phyloP scores from a whole-genome alignment of 1,140 invertebrate species.

The Drosophila kohkoa region DNA sequence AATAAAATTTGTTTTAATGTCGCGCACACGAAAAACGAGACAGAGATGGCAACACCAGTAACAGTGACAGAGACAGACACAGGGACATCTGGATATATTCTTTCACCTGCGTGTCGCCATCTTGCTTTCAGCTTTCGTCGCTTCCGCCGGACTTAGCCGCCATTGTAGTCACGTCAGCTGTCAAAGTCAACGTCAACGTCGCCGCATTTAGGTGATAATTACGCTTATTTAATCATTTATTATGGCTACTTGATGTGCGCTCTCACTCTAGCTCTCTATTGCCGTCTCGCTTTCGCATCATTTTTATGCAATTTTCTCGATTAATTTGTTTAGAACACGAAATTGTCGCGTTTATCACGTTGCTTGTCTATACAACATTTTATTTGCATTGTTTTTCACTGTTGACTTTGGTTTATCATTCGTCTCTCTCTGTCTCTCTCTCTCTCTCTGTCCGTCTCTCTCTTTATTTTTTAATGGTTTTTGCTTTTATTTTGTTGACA shows the following conservation, averaged over 20 bases:
- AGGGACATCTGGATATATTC: background rate
- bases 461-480: background rate
- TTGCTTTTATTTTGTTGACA: slow-evolving; percentile 35
- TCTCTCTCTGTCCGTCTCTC: background rate
- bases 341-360: slow-evolving; percentile 78
- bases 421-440: too few relatives aligned
- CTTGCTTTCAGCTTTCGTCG: slow-evolving; percentile 30
- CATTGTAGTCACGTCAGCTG: slow-evolving; percentile 45
- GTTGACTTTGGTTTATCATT: slow-evolving; percentile 28
- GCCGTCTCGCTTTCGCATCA: background rate
- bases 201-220: slow-evolving; percentile 76
- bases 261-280: slow-evolving; percentile 11
- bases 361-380: slow-evolving; percentile 36
- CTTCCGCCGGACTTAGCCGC: slow-evolving; percentile 1
- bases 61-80: background rate
- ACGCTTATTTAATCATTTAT: slow-evolving; percentile 82
- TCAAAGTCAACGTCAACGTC: slow-evolving; percentile 11
- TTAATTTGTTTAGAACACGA: slow-evolving; percentile 76
- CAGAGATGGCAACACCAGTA: background rate
- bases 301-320: slow-evolving; percentile 55
- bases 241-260: slow-evolving; percentile 64
- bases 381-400: slow-evolving; percentile 43
- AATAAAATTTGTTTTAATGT: slow-evolving; percentile 83
- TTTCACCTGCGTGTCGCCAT: slow-evolving; percentile 40
- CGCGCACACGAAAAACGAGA: slow-evolving; percentile 33